Base-by-base conservation (phyloP, 1,140 invertebrate genomes). In the Ridgeia piscesae region DNA sequence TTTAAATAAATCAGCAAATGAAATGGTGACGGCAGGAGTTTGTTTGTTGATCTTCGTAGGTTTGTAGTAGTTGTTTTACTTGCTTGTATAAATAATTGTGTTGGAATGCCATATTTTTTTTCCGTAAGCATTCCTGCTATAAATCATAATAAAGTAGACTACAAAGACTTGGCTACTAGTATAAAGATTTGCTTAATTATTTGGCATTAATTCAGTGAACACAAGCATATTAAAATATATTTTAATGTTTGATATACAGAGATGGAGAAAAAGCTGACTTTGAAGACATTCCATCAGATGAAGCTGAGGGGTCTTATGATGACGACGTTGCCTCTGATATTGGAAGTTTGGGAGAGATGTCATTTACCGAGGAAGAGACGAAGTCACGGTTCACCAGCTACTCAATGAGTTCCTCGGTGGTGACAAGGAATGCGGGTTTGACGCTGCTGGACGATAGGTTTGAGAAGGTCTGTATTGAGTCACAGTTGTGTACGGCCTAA, bases 341-440 rank as follows among this genome's bases (percentile, higher is more conserved):
- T 34, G 92, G 92, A 31, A 92, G 35, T 90, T 88, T 92, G 33
- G 88, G 33, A 89, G 35, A 88, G 48, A 33, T 92, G 33, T 35
- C 33, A 91, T 95, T 94, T 91, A 96, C 94, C 89, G 96, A 97
- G 94, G 96, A 97, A 92, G 96, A 99, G 95, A 98, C 97, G 0
- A 98, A 98, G 95, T 98, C 98, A 0, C 96, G 97, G 33, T 99
- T 99, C 95, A 99, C 98, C 0, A 97, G 98, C 94, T 99, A 99
- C 96, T 99, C 98, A 0, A 98, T 99, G 97, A 98, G 98, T 0
- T 99, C 98, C 89, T 99, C 98, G 94, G 97, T 99, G 0, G 98
- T 99, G 6, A 96, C 97, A 92, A 97, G 99, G 93, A 99, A 98
- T 96, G 97, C 98, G 92, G 97, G 98, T 91, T 96, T 99, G 0